Evolutionary conservation across 1,140 invertebrate species (phyloP).

Genomic region (Anastrepha ludens): DNA sequence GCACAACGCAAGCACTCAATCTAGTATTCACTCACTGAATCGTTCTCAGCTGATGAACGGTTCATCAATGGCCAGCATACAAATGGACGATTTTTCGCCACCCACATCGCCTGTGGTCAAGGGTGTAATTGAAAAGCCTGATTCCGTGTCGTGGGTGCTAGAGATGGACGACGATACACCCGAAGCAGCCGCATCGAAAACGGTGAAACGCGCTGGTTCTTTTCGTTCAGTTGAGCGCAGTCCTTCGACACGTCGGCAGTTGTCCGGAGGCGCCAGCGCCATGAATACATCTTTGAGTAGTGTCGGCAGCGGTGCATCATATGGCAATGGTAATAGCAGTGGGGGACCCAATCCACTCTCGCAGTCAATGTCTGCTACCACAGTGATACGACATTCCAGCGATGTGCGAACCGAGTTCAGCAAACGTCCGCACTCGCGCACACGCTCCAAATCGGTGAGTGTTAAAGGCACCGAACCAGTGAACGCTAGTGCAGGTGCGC

Average conservation of each 20-base stretch:
- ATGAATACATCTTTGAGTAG: constrained; percentile 61
- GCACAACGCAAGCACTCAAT: constrained; percentile 51
- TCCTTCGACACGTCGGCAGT: constrained; percentile 72
- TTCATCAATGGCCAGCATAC: constrained; percentile 8
- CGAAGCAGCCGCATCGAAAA: constrained; percentile 78
- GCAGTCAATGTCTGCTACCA: constrained; percentile 77
- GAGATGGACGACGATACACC: constrained; percentile 83
- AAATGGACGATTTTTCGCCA: constrained; percentile 71
- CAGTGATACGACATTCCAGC: constrained; percentile 66
- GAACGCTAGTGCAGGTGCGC: not conserved
- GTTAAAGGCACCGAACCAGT: constrained; percentile 52
- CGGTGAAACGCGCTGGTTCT: constrained; percentile 77
- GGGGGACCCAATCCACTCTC: constrained; percentile 73
- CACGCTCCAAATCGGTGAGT: constrained; percentile 69
- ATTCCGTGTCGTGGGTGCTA: constrained; percentile 88
- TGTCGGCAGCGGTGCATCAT: constrained; percentile 56
- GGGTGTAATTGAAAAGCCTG: constrained; percentile 86
- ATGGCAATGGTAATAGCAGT: constrained; percentile 1
- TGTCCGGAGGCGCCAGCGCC: constrained; percentile 67
- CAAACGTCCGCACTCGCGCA: constrained; percentile 60
- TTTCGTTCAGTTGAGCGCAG: constrained; percentile 74
- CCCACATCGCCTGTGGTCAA: constrained; percentile 82
- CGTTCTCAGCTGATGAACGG: constrained; percentile 39
- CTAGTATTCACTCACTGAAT: constrained; percentile 24
- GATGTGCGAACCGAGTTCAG: constrained; percentile 53